Evolutionary conservation across 2,797 vertebrate species (phyloP).

Genomic region (Sphaeramia orbicularis): DNA sequence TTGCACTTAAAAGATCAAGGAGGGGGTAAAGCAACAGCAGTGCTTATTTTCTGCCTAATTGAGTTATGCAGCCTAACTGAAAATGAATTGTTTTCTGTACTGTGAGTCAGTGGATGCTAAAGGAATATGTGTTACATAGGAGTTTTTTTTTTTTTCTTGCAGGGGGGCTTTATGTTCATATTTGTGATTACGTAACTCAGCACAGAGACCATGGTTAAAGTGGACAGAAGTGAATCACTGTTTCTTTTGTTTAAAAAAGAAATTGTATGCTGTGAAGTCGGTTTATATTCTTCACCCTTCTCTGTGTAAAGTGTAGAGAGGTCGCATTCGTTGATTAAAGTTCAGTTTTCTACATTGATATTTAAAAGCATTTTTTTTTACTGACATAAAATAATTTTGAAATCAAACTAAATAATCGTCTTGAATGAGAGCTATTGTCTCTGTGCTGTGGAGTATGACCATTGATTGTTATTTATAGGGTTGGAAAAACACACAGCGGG

Average conservation of each 20-base stretch:
- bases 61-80: slow-evolving; percentile 79
- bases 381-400: slow-evolving; percentile 52
- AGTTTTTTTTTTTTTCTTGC: slow-evolving; percentile 51
- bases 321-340: slow-evolving; percentile 53
- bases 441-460: slow-evolving; percentile 82
- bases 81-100: slow-evolving; percentile 71
- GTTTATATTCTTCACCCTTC: slow-evolving; percentile 71
- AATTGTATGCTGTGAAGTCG: slow-evolving; percentile 78
- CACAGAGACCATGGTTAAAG: slow-evolving; percentile 75
- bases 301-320: slow-evolving; percentile 60
- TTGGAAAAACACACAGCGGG: slow-evolving; percentile 53
- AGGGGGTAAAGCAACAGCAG: slow-evolving; percentile 66
- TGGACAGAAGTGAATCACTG: slow-evolving; percentile 66
- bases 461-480: slow-evolving; percentile 84
- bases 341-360: slow-evolving; percentile 59
- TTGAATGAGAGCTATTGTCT: slow-evolving; percentile 77
- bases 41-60: slow-evolving; percentile 77
- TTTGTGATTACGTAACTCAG: slow-evolving; percentile 77
- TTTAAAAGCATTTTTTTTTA: slow-evolving; percentile 65
- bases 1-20: slow-evolving; percentile 76
- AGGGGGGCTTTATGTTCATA: slow-evolving; percentile 59
- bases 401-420: slow-evolving; percentile 64
- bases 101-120: slow-evolving; percentile 82
- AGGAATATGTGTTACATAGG: slow-evolving; percentile 84
- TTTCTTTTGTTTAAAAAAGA: slow-evolving; percentile 85